Base-by-base conservation (phyloP, 2,113 vertebrate species). In the Terrapene triunguis region DNA sequence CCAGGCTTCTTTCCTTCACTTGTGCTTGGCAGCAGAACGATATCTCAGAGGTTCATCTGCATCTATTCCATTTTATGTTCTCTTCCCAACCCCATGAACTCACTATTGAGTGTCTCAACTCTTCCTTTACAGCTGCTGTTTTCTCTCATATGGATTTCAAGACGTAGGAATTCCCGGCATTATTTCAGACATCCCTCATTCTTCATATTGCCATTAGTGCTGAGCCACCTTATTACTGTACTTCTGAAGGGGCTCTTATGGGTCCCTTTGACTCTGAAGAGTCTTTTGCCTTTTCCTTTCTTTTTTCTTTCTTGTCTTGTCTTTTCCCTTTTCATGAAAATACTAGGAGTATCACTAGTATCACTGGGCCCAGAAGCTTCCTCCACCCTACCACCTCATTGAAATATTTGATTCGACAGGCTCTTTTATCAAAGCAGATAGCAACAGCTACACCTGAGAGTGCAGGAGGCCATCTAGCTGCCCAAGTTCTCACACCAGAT, bases 361-460 rank as follows among this genome's bases (percentile, higher is more conserved):
- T 29, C 29, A 32, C 29, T 2, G 24, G 24, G 12, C 10, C 32
- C 38, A 44, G 84, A 84, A 25, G 10, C 1, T 13, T 78, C 42
- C 35, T 3, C 54, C 25, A 0, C 19, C 2, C 50, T 21, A 3
- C 6, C 55, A 32, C n/a, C 10, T 5, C 76, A 25, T 72, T 22
- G 59, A 29, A 62, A 32, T 62, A 0, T 0, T 69, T 82, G 80
- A 22, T 2, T 5, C 2, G 16, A 19, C 44, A 5, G n/a, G 16
- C 6, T 2, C 1, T 62, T 82, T 62, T 35, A 55, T 3, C 44
- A 29, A 3, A 50, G 9, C 1, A 80, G 38, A 35, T 50, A 29
- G 17, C 16, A 72, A 72, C 69, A 72, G 19, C n/a, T 72, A 5
- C 69, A 72, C 69, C 13, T 29, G 29, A 62, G 13, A 62, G 59